These are phyloP conservation scores for Standfussiana lucernea DNA, from an alignment of 2,888 invertebrate species.

Conservation along the genomic window DNA sequence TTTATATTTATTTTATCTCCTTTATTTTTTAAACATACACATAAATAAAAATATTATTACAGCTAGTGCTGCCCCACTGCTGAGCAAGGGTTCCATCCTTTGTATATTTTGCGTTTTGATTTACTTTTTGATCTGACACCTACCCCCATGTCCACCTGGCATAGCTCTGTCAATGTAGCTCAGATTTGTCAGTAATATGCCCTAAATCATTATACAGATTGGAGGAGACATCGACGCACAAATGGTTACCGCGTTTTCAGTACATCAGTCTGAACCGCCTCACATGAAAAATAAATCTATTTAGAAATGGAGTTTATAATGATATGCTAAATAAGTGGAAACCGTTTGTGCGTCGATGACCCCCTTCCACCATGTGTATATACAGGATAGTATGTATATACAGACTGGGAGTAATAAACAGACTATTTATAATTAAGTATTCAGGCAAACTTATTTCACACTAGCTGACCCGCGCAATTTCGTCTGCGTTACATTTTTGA, in stretches of 20 bases:
- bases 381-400: not conserved
- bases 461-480: no score
- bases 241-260: no score
- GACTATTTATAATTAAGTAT: not conserved
- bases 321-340: no score
- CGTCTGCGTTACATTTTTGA: no score
- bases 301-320: no score
- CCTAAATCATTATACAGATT: no score
- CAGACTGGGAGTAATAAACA: not conserved
- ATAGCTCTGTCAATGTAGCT: not conserved
- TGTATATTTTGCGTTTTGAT: not conserved
- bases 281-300: no score
- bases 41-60: not conserved
- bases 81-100: not conserved
- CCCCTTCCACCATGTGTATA: not conserved
- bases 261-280: no score
- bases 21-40: not conserved
- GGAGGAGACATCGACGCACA: no score
- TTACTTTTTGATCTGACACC: not conserved
- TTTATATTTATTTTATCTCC: not conserved
- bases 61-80: not conserved
- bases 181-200: not conserved
- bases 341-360: no score
- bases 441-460: not conserved
- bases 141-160: not conserved